These are phyloP conservation scores for Leptinotarsa defecta DNA, from an alignment of 1,140 invertebrate species.

Conservation along the genomic window DNA sequence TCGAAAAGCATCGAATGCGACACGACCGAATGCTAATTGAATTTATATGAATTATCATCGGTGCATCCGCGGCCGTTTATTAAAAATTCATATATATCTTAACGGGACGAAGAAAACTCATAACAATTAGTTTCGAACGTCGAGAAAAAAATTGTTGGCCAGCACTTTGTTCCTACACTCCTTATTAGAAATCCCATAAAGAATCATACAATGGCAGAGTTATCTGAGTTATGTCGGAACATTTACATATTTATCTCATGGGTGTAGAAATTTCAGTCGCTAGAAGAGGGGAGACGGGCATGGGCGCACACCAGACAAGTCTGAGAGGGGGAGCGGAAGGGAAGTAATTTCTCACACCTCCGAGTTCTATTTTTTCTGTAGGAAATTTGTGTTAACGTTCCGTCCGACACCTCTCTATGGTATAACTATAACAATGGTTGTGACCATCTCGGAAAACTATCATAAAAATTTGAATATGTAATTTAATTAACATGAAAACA, in stretches of 20 bases:
- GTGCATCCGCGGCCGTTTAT: conserved; percentile 14
- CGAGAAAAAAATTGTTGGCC: conserved; percentile 17
- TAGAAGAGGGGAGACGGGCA: conserved; percentile 4
- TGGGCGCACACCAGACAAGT: not conserved
- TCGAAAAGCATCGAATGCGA: not conserved
- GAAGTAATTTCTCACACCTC: not conserved
- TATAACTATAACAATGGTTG: too few relatives aligned
- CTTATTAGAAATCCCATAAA: conserved; percentile 29
- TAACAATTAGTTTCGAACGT: conserved; percentile 21
- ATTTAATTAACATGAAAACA: too few relatives aligned
- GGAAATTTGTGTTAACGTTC: too few relatives aligned
- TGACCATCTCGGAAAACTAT: too few relatives aligned
- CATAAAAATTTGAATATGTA: too few relatives aligned
- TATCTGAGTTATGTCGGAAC: conserved; percentile 24
- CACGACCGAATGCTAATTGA: conserved; percentile 23
- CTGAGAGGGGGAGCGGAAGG: not conserved
- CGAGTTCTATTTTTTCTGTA: too few relatives aligned
- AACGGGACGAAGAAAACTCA: conserved; percentile 20
- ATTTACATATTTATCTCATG: conserved; percentile 27
- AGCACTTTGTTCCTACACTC: conserved; percentile 26
- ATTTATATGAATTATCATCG: conserved; percentile 23
- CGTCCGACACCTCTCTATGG: too few relatives aligned
- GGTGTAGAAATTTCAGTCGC: conserved; percentile 22
- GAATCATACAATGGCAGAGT: conserved; percentile 27
- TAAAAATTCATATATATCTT: not conserved